Evolutionary conservation across 2,797 vertebrate species (phyloP), one percentile per base, ranked within the genome.

Genomic region (Euthynnus affinis): DNA sequence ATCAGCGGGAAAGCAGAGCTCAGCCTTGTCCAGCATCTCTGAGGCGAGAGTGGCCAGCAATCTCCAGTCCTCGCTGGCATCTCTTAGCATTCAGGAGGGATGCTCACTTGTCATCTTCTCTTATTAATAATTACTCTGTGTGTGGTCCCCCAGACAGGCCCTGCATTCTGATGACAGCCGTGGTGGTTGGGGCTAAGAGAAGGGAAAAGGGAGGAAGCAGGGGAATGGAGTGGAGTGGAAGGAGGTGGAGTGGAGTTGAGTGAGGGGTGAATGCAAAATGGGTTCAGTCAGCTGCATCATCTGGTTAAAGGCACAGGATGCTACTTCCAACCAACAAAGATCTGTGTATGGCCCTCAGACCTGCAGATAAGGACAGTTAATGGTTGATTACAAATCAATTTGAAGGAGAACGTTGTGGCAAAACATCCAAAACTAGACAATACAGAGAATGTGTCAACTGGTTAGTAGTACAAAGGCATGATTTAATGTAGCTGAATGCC

Each of bases 101-200:
- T 83, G 85, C 83, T 93, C 90, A 89, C 92, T 87, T 94, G 92
- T 94, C 91, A 93, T 94, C 90, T 91, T 87, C 84, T 89, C 81
- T 92, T 93, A 93, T 93, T 92, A 92, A 92, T 94, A 91, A 92
- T 88, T 91, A 91, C 89, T 89, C 82, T 87, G 78, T 92, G 90
- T 94, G 92, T 91, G 94, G 90, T 89, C 90, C 91, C 90, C 84
- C 78, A 85, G 86, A 91, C 90, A 82, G 75, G 76, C 74, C 65
- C 76, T 85, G 92, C 91, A 94, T 93, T 88, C 83, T 90, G 91
- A 93, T 91, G 85, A 89, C 86, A 87, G 86, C 74, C 56, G 3
- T 13, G 67, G 3, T 13, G 67, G 86, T 64, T 75, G 74, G 87
- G 84, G 87, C 78, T 74, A 62, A 76, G 81, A 81, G 84, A 81